Evolutionary conservation across 2,797 vertebrate species (phyloP).

Genomic region (Graptemys geographica): DNA sequence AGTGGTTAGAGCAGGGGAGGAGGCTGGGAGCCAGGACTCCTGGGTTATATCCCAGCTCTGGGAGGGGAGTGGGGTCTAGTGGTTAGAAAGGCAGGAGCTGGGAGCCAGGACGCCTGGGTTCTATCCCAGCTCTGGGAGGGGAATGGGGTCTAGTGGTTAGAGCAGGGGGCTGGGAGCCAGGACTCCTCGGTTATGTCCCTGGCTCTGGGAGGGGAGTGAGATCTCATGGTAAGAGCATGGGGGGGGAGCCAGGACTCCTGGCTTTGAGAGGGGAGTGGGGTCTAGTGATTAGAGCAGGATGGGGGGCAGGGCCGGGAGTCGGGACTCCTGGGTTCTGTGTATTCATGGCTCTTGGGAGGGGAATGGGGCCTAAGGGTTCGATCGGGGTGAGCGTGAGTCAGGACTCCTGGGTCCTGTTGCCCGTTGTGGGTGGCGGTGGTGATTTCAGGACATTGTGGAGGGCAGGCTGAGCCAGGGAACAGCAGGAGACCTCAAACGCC

Average conservation of each 20-base stretch:
- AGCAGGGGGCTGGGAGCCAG: not conserved
- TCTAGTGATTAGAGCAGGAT: not conserved
- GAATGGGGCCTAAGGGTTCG: not conserved
- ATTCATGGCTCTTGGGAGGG: not conserved
- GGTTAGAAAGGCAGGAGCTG: not conserved
- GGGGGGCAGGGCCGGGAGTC: too few species aligned
- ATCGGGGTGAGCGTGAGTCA: not conserved
- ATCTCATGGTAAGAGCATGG: not conserved
- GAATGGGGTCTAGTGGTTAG: not conserved
- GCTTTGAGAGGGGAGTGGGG: not conserved
- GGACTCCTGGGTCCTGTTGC: not conserved
- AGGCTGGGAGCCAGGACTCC: not conserved
- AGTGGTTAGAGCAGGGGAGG: not conserved
- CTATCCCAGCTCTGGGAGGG: not conserved
- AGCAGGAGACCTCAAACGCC: fast-evolving
- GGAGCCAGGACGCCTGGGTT: not conserved
- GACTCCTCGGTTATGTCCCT: not conserved
- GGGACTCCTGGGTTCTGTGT: not conserved
- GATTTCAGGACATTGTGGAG: not conserved
- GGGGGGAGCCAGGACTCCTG: not conserved
- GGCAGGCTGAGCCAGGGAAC: not conserved
- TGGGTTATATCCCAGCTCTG: not conserved
- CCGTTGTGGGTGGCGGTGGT: not conserved
- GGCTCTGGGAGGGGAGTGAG: not conserved
- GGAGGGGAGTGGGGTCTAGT: not conserved